phyloP scores from a whole-genome alignment of 1,140 invertebrate genomes.

The Asobara japonica region DNA sequence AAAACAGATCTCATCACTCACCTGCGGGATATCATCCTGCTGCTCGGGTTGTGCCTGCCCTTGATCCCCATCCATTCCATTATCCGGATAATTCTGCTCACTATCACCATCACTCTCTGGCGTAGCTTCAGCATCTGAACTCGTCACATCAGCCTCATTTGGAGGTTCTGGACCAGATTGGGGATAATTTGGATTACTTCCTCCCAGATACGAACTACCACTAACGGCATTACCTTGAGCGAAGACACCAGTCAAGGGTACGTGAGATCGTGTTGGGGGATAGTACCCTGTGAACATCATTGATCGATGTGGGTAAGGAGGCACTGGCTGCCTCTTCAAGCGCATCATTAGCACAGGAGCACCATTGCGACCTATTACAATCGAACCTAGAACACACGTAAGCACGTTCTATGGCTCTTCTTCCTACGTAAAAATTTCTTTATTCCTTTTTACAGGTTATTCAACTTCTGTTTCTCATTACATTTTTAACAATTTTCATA shows the following conservation, averaged over 20 bases:
- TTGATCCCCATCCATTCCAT: slow-evolving; percentile 27
- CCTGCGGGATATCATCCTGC: slow-evolving; percentile 27
- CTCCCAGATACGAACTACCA: slow-evolving; percentile 52
- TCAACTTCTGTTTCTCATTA: too few relatives aligned
- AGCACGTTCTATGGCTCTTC: too few relatives aligned
- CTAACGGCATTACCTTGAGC: slow-evolving; percentile 58
- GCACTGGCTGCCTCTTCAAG: slow-evolving; percentile 43
- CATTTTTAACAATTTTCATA: not conserved
- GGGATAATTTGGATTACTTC: slow-evolving; percentile 39
- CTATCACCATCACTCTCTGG: slow-evolving; percentile 32
- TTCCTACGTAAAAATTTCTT: too few relatives aligned
- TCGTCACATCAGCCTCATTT: slow-evolving; percentile 49
- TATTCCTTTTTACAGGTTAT: too few relatives aligned
- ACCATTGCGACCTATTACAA: slow-evolving; percentile 41
- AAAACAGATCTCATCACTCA: not conserved
- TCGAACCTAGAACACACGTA: slow-evolving; percentile 41
- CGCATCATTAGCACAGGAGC: slow-evolving; percentile 44
- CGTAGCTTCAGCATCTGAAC: slow-evolving; percentile 51
- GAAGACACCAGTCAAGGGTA: slow-evolving; percentile 52
- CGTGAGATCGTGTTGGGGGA: slow-evolving; percentile 45
- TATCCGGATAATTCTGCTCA: slow-evolving; percentile 20
- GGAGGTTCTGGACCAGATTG: slow-evolving; percentile 44
- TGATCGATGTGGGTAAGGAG: slow-evolving; percentile 49
- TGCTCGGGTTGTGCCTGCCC: slow-evolving; percentile 7
- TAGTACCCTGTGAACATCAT: slow-evolving; percentile 63